Base-by-base conservation (phyloP, 2,888 invertebrate genomes). In the Drosophila borborema region DNA sequence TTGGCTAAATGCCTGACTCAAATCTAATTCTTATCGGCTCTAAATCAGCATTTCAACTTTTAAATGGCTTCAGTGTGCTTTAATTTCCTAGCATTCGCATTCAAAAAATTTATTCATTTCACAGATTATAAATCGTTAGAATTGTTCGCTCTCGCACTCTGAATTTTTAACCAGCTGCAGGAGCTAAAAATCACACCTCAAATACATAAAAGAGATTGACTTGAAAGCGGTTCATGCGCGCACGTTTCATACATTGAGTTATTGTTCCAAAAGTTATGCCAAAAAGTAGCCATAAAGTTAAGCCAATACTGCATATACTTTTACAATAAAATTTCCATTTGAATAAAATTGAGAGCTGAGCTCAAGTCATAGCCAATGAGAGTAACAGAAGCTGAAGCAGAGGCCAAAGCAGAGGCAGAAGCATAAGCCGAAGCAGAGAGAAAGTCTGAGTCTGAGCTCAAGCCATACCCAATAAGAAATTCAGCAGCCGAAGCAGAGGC, bases 91-190 rank as follows among this genome's bases (percentile, higher is more conserved):
- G 40, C 36, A 8, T 9, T 36, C 31, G 12, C 55, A 34, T 64
- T 65, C n/a, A 66, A 56, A 58, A 53, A 49, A 45, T 54, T 54
- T 28, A 3, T 28, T 28, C 28, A 70, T 71, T 85, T 68, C 67
- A 58, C 53, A 71, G 73, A 82, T 80, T 77, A 45, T 69, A 80
- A 86, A 70, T 59, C 63, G 71, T 23, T 23, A 3, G 23, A 23
- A 23, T 23, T 23, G 23, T 41, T 82, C 69, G 66, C 69, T 48
- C 53, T 49, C 53, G 56, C 41, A 28, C 64, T 31, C 48, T 28
- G 59, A 73, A 71, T 51, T 20, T 65, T 43, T 36, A 54, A 51
- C 23, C 51, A 61, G 8, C 28, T 69, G 49, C 48, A n/a, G n/a
- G 20, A 60, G 63, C 28, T 41, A 20, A 49, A n/a, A 46, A 61